Conservation (phyloP, 2,797 vertebrate species). For the Pipistrellus kuhlii region DNA sequence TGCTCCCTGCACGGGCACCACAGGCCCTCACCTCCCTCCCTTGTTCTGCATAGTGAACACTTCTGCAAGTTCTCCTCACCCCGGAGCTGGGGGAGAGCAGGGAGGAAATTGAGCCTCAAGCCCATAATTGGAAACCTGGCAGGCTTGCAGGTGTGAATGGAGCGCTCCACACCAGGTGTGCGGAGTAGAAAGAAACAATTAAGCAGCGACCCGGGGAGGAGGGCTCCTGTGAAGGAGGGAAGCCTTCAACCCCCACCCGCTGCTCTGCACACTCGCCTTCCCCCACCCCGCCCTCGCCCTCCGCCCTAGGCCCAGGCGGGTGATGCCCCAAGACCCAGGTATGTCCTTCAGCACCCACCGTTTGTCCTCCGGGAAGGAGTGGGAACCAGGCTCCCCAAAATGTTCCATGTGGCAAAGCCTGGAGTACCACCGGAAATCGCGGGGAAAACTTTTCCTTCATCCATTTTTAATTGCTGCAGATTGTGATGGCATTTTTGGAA, state of each 20-base stretch:
- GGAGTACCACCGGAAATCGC: conserved; percentile 71
- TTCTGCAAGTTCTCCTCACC: not conserved
- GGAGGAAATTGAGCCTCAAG: conserved; percentile 39
- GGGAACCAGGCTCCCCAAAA: conserved; percentile 75
- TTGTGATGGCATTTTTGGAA: conserved; percentile 85
- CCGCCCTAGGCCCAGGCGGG: not conserved
- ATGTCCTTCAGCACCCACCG: conserved; percentile 13
- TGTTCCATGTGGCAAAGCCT: conserved; percentile 57
- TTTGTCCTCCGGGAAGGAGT: conserved; percentile 54
- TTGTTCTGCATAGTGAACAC: not conserved
- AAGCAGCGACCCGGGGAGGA: not conserved
- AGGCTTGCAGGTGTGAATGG: conserved; percentile 67
- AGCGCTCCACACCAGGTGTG: conserved; percentile 25
- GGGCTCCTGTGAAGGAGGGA: not conserved
- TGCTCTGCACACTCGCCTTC: conserved; percentile 49
- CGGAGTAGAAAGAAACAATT: conserved; percentile 56
- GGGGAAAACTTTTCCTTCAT: conserved; percentile 79
- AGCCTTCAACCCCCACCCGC: not conserved
- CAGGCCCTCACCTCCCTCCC: not conserved
- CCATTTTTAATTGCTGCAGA: conserved; percentile 89
- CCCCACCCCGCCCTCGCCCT: not conserved
- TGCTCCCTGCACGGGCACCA: not conserved
- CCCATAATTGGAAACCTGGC: conserved; percentile 51
- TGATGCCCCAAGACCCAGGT: not conserved
- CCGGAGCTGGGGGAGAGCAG: not conserved